Base-by-base conservation (phyloP, 2,113 vertebrate genomes). In the Garra rufa region DNA sequence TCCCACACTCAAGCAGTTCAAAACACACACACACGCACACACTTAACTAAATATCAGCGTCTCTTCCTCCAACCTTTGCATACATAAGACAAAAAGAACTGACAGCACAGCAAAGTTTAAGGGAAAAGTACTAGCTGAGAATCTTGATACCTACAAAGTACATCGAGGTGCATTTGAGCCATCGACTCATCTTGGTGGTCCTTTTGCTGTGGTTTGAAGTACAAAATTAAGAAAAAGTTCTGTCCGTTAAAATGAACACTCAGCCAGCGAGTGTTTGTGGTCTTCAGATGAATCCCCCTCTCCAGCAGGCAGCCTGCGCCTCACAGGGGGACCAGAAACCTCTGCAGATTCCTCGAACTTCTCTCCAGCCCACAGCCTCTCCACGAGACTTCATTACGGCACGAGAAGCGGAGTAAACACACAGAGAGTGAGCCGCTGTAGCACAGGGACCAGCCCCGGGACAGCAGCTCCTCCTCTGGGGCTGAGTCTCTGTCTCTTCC, bases 111-210 rank as follows among this genome's bases (percentile, higher is more conserved):
- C 19, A 26, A 69, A 63, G 15, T 41, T 78, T 9, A 73, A 73
- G 19, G 3, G 4, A 21, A 28, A 50, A 28, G 0, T 48, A 1
- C n/a, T 28, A 30, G 63, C 7, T 73, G 52, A 78, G 34, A 19
- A 24, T 76, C 77, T 84, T 7, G 59, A 93, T 96, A 98, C 98
- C 92, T 96, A 99, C 98, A 87, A 94, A 86, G 92, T 95, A 95
- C 89, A 88, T 92, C 38, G 96, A 94, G 81, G 97, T 95, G 94
- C 98, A 97, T 81, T 96, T 95, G 87, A 98, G 91, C 97, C 97
- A 98, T 81, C 96, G 96, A 91, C 91, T 96, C 97, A 98, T 98
- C 88, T 85, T 96, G 90, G 92, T 92, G 52, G 89, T 90, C 93
- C 91, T 93, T 92, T 92, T 89, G 91, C 88, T 26, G 93, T 89